Conservation (phyloP, 2,888 invertebrate species). For the Protophormia terraenovae region DNA sequence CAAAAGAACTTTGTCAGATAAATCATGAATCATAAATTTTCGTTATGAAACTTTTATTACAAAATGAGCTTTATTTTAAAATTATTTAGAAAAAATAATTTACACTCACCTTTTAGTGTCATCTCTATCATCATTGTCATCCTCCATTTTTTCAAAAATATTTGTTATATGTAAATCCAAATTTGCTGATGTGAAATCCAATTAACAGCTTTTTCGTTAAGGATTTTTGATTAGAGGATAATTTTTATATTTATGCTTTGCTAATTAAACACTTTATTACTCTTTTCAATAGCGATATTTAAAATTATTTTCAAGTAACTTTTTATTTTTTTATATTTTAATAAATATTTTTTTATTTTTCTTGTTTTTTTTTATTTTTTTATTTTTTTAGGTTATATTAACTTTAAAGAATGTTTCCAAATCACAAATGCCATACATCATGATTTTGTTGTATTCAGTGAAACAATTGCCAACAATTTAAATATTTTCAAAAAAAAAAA, state of each 20-base stretch:
- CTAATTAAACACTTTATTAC: background rate
- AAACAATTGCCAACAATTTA: background rate
- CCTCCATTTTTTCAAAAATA: constrained; percentile 84
- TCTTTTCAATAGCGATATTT: constrained; percentile 25
- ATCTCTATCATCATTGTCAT: constrained; percentile 92
- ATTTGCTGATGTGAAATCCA: background rate
- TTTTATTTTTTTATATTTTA: constrained; percentile 50
- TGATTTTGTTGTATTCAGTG: constrained; percentile 2
- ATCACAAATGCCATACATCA: constrained; percentile 55
- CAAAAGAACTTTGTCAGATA: no score
- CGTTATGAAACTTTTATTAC: no score
- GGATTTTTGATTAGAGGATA: background rate
- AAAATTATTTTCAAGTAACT: constrained; percentile 11
- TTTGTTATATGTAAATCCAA: constrained; percentile 28
- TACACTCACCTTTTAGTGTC: constrained; percentile 89
- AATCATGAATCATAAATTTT: no score
- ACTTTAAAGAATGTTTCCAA: constrained; percentile 73
- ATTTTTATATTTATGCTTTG: constrained; percentile 5
- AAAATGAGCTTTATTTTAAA: no score
- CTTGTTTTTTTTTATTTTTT: constrained; percentile 49
- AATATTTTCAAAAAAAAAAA: background rate
- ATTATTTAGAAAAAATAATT: background rate
- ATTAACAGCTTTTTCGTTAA: background rate
- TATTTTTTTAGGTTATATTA: constrained; percentile 72
- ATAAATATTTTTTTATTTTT: constrained; percentile 50